A percentile compares a stretch with the other conserved stretches of the same genome.
These are phyloP conservation scores for Diarsia dahlii DNA, from an alignment of 2,888 invertebrate genomes.

Conservation along the genomic window DNA sequence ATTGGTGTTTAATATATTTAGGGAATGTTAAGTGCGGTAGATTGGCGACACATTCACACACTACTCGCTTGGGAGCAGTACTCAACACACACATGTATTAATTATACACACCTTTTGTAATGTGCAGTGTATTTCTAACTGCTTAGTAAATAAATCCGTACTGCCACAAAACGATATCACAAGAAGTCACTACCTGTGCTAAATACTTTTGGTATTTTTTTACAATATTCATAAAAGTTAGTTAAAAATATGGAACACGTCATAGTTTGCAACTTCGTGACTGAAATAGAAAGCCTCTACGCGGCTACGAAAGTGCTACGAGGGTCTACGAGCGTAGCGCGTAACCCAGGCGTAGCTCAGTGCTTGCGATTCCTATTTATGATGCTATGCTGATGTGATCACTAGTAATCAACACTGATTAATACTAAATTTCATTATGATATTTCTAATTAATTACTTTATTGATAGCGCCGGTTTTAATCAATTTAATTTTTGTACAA, in stretches of 20 bases:
- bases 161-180: not conserved
- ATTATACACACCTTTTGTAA: not conserved
- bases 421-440: not conserved
- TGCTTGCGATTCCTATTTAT: not conserved
- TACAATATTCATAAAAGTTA: not conserved
- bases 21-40: slow-evolving; percentile 24
- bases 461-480: not conserved
- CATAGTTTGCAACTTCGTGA: not conserved
- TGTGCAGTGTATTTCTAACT: not conserved
- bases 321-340: slow-evolving; percentile 36
- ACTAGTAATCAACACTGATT: not conserved
- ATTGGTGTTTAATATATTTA: not conserved
- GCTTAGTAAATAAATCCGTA: not conserved
- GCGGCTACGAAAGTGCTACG: slow-evolving; percentile 50
- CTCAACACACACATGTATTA: not conserved
- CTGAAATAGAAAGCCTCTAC: slow-evolving; percentile 21
- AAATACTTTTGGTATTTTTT: not conserved
- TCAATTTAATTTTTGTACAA: not conserved
- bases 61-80: not conserved
- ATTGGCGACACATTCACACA: not conserved
- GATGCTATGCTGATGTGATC: not conserved
- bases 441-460: not conserved
- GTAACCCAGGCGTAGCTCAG: slow-evolving; percentile 4
- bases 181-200: not conserved
- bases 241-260: not conserved